Evolutionary conservation across 2,888 invertebrate species (phyloP), one percentile per base, ranked within the genome.

Genomic region (Erebia ligea): DNA sequence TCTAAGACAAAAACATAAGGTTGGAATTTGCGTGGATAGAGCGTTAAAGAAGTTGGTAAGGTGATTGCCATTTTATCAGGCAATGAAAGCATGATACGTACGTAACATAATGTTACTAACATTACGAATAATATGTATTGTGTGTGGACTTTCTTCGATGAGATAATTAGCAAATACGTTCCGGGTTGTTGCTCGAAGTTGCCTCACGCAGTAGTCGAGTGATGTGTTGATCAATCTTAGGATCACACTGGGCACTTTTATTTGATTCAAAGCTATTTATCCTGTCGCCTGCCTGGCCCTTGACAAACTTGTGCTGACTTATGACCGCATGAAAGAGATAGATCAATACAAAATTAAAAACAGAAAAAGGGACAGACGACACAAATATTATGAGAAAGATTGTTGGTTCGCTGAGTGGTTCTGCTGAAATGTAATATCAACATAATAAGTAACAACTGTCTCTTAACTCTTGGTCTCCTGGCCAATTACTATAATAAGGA

Each of bases 121-220:
- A 34, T 34, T 34, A 34, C 34, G 6, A 34, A 34, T 34, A 34
- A 69, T 73, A 57, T 61, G 79, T 83, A 82, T 86, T 84, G 87
- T 88, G 76, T 80, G 80, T 77, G 78, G 78, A 89, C 91, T 90
- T 90, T 90, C 90, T 87, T 77, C 82, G 79, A 84, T 86, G 86
- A 84, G 86, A 81, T 87, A 87, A 88, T 88, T 87, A 68, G 67
- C 57, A 59, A 63, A 72, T 66, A 68, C 52, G 67, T 56, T 68
- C 52, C 21, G 25, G 21, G 72, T 68, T 13, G 58, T 45, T 52
- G 57, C 56, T 57, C 62, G 65, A 40, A 66, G 52, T 65, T 9
- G 40, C 13, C 42, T 54, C 69, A 69, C 25, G 62, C 3, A 17
- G 42, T 48, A 25, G 2, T 45, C 5, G 42, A 65, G 62, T 70